Evolutionary conservation across 2,888 invertebrate genomes (phyloP).

Genomic region (Eupithecia abbreviata): DNA sequence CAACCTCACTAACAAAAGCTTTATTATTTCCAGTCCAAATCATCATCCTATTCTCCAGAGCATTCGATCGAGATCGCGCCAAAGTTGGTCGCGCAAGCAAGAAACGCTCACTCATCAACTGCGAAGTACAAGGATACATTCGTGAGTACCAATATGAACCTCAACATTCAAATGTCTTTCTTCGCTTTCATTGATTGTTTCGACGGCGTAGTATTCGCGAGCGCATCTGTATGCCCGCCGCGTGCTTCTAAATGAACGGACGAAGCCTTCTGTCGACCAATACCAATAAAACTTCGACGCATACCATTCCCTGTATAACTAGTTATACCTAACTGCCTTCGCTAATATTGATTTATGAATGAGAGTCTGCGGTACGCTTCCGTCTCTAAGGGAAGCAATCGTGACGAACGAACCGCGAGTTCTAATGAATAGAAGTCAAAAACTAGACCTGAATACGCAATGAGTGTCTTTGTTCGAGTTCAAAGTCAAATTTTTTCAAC

Average conservation of each 20-base stretch:
- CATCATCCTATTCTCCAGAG: slow-evolving; percentile 57
- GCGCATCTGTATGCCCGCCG: slow-evolving; percentile 78
- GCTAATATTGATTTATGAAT: slow-evolving; percentile 67
- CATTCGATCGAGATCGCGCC: slow-evolving; percentile 59
- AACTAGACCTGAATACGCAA: slow-evolving; percentile 38
- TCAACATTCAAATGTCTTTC: slow-evolving; percentile 51
- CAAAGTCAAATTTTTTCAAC: slow-evolving; percentile 21
- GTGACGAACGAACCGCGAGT: slow-evolving; percentile 36
- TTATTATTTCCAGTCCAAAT: slow-evolving; percentile 64
- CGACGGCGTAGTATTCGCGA: slow-evolving; percentile 63
- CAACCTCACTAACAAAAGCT: slow-evolving; percentile 4
- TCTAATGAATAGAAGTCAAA: slow-evolving; percentile 35
- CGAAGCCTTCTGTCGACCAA: slow-evolving; percentile 72
- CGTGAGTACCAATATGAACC: slow-evolving; percentile 61
- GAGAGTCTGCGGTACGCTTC: slow-evolving; percentile 52
- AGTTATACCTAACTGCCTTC: slow-evolving; percentile 30
- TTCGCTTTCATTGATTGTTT: slow-evolving; percentile 73
- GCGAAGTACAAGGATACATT: slow-evolving; percentile 68
- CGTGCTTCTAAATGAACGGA: slow-evolving; percentile 81
- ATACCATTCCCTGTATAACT: slow-evolving; percentile 58
- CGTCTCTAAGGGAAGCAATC: slow-evolving; percentile 43
- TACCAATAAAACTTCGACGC: slow-evolving; percentile 73
- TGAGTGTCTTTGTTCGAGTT: slow-evolving; percentile 27
- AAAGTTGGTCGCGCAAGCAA: slow-evolving; percentile 60
- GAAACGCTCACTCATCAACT: slow-evolving; percentile 58